Evolutionary conservation across 1,140 invertebrate species (phyloP).

Genomic region (Drosophila pseudoananassae): DNA sequence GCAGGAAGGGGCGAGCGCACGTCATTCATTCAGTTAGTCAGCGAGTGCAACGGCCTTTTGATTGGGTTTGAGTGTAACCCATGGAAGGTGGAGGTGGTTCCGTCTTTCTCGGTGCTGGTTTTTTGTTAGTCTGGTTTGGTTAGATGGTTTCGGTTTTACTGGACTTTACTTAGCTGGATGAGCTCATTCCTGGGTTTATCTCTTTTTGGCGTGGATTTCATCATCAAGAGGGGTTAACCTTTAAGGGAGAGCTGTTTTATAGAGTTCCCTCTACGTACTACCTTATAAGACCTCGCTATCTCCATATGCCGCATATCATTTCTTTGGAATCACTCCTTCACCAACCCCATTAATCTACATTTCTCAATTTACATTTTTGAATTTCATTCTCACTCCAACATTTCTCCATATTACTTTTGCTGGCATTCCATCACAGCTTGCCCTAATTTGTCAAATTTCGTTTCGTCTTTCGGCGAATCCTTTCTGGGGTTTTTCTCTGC

Average conservation of each 20-base stretch:
- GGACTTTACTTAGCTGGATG: slow-evolving; percentile 33
- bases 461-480: slow-evolving; percentile 24
- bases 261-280: background rate
- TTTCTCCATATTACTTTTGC: slow-evolving; percentile 11
- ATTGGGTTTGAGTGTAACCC: slow-evolving; percentile 22
- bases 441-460: slow-evolving; percentile 46
- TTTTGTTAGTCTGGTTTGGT: slow-evolving; percentile 10
- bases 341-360: slow-evolving; percentile 10
- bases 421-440: background rate
- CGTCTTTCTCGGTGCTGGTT: background rate
- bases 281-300: background rate
- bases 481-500: slow-evolving; percentile 18
- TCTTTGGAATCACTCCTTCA: background rate
- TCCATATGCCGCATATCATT: background rate
- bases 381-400: slow-evolving; percentile 8
- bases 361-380: background rate
- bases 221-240: background rate
- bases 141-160: slow-evolving; percentile 20
- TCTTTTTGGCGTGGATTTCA: slow-evolving; percentile 6
- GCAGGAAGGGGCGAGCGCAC: slow-evolving; percentile 37
- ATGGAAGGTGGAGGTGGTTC: slow-evolving; percentile 10
- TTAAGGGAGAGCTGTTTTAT: background rate
- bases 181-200: slow-evolving; percentile 38
- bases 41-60: slow-evolving; percentile 59
- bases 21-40: slow-evolving; percentile 51